Conservation (phyloP, 2,888 invertebrate genomes). For the Ypsolopha sequella region DNA sequence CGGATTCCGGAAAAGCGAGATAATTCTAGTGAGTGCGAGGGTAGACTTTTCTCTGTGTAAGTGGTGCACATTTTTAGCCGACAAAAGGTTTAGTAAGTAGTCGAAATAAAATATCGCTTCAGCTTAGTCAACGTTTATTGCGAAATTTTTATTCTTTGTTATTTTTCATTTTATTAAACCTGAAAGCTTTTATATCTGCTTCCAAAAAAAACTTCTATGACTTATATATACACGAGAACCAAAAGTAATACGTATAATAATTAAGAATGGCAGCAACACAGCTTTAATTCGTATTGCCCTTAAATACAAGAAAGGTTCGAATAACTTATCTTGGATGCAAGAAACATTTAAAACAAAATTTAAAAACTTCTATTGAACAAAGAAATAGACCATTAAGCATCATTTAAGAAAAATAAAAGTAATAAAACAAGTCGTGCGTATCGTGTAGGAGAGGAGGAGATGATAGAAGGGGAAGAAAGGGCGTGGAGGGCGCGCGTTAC, state of each 20-base stretch:
- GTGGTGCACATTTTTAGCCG: too few relatives aligned
- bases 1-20: slow-evolving; percentile 46
- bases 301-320: slow-evolving; percentile 14
- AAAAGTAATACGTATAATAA: too few relatives aligned
- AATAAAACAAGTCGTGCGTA: slow-evolving; percentile 54
- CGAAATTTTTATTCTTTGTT: too few relatives aligned
- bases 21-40: slow-evolving; percentile 28
- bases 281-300: too few relatives aligned
- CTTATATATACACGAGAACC: too few relatives aligned
- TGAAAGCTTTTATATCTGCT: too few relatives aligned
- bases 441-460: slow-evolving; percentile 14
- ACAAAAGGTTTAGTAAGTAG: too few relatives aligned
- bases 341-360: slow-evolving; percentile 21
- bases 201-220: too few relatives aligned
- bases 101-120: too few relatives aligned
- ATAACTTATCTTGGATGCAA: slow-evolving; percentile 23
- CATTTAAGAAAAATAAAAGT: slow-evolving; percentile 65
- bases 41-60: not conserved
- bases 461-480: slow-evolving; percentile 6
- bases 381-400: slow-evolving; percentile 58
- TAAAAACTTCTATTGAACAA: slow-evolving; percentile 45
- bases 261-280: too few relatives aligned
- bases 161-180: too few relatives aligned
- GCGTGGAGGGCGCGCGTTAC: slow-evolving; percentile 6
- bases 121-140: too few relatives aligned